Conservation (phyloP, 2,888 invertebrate genomes). For the Sphaeridia pumilis region DNA sequence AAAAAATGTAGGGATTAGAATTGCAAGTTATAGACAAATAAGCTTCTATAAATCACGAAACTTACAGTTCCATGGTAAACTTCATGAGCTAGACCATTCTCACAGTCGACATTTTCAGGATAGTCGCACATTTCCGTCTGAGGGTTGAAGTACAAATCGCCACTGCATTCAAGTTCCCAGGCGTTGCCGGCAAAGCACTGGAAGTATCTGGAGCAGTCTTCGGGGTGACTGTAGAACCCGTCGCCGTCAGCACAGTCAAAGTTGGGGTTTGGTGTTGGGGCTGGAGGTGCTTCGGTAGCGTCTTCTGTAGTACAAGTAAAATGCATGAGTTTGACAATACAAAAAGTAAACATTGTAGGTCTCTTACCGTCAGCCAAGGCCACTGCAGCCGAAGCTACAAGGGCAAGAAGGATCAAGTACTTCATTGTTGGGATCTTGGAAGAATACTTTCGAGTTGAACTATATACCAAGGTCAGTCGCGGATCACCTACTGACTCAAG, state of each 20-base stretch:
- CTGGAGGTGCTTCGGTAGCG: neutral
- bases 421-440: too few species aligned
- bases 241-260: conserved; percentile 2
- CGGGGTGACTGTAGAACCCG: conserved; percentile 16
- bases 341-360: too few species aligned
- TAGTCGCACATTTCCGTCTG: conserved; percentile 24
- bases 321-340: too few species aligned
- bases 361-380: too few species aligned
- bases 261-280: neutral
- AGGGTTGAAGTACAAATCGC: conserved; percentile 23
- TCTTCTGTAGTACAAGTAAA: neutral
- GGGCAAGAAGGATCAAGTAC: too few species aligned
- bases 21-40: neutral
- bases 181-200: conserved; percentile 24
- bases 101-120: conserved; percentile 25
- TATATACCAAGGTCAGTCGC: too few species aligned
- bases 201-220: conserved; percentile 27
- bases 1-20: neutral
- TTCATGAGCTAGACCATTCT: too few species aligned
- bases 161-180: conserved; percentile 19
- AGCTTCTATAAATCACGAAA: neutral
- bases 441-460: too few species aligned
- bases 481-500: too few species aligned
- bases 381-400: too few species aligned
- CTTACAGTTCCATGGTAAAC: too few species aligned